A percentile compares a stretch with the other conserved stretches of the same genome.
Conservation (phyloP, 2,113 vertebrate species). For the Abramis brama region DNA sequence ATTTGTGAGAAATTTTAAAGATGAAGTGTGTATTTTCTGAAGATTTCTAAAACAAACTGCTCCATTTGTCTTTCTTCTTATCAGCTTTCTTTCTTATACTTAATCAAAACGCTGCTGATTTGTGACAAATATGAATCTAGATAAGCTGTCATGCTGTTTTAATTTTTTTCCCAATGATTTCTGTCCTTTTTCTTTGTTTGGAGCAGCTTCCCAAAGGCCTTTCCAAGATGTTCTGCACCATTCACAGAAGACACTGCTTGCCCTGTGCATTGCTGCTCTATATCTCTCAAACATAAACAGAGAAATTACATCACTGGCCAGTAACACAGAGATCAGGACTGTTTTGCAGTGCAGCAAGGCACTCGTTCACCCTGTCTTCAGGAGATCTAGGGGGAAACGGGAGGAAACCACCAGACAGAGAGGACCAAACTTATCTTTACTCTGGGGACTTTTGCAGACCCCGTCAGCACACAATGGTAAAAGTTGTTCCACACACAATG, state of each 20-base stretch:
- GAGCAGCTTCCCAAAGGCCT: conserved; percentile 29
- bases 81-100: conserved; percentile 1
- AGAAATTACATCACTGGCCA: conserved; percentile 60
- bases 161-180: not conserved
- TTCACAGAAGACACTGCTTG: conserved; percentile 47
- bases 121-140: conserved; percentile 15
- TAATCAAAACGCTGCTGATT: not conserved
- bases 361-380: conserved; percentile 8
- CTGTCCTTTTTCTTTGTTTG: conserved; percentile 14
- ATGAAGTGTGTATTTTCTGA: too few species aligned
- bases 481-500: conserved; percentile 28
- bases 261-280: conserved; percentile 51
- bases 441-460: not conserved
- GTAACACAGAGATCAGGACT: conserved; percentile 53
- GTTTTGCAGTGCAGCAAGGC: conserved; percentile 11
- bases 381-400: not conserved
- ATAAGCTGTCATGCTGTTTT: conserved; percentile 9
- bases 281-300: conserved; percentile 55
- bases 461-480: not conserved
- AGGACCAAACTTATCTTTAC: not conserved
- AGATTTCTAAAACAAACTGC: too few species aligned
- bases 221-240: conserved; percentile 43
- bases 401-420: conserved; percentile 5
- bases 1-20: too few species aligned
- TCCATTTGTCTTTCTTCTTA: not conserved